Base-by-base conservation (phyloP, 2,797 vertebrate species). In the Jordanella pulchra region DNA sequence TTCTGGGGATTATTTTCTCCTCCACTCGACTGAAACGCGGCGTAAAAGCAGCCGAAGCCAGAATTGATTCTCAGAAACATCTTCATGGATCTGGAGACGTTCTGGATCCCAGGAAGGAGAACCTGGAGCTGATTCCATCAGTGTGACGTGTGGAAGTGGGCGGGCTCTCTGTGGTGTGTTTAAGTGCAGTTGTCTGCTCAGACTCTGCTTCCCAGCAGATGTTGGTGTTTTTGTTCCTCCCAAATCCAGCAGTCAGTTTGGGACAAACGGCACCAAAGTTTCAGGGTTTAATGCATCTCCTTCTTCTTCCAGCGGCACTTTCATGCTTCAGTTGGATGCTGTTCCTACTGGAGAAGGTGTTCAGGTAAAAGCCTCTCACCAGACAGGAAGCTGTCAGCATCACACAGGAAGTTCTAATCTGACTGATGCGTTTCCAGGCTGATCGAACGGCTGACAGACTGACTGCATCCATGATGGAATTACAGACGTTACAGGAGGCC, bases 401-500 rank as follows among this genome's bases (percentile, higher is more conserved):
- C 21, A 39, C 15, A 60, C 65, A 54, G 72, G 73, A 80, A 65
- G 56, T 66, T 30, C 67, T 74, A 21, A 44, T 48, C 61, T 13
- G 48, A 61, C 42, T 3, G 15, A 4, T 25, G 48, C 51, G 56
- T 69, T 72, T 23, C 32, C 77, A 95, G 94, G 94, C 94, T 93
- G 93, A 93, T 93, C 89, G 90, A 96, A 95, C 94, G 94, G 95
- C 95, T 95, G 95, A 93, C 96, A 95, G 93, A 94, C 89, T 92
- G 93, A 94, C 93, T 91, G 95, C 95, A 97, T 94, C 93, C 89
- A 95, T 97, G 94, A 99, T 99, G 98, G 98, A 99, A 95, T 93
- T 99, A 91, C 97, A 99, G 95, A 98, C 96, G 92, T 95, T 99
- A 90, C 98, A 99, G 96, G 98, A 99, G 94, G 98, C 97, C 86